Evolutionary conservation across 2,888 invertebrate species (phyloP), one percentile per base, ranked within the genome.

Genomic region (Habrosyne pyritoides): DNA sequence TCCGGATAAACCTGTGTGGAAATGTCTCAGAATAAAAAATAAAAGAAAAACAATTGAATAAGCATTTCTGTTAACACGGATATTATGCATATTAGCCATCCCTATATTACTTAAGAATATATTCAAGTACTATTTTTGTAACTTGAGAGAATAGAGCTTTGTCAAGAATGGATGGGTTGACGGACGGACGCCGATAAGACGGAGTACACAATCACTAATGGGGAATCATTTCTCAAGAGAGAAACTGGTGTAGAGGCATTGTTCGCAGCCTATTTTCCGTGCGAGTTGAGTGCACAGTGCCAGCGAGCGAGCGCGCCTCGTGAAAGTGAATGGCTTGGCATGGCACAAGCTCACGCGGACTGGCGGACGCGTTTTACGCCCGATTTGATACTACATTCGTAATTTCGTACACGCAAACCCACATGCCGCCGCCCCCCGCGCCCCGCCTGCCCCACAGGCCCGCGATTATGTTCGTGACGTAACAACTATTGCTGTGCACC

Each of bases 291-390:
- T 71, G 76, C 75, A 68, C 59, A 66, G 75, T 70, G 67, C 65
- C 64, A 64, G 75, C 79, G 69, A 66, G 69, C 70, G 63, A 73
- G 70, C 75, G 73, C 67, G 67, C 68, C 61, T 73, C 82, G 91
- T 86, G 91, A 91, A 91, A 92, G 91, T 91, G 91, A 92, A 90
- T 90, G 90, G 88, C 80, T 80, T 81, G 86, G 91, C 91, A 89
- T 90, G 90, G 87, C 81, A 81, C 82, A 86, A 85, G 81, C 71
- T 69, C 71, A 73, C 73, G 72, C 72, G 76, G 71, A 73, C 77
- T 79, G 73, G 76, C 81, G 81, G 77, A 81, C 83, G 77, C 74
- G 76, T 82, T 89, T 86, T 83, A 85, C 84, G 84, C 79, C 76
- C 76, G 86, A 85, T 86, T 87, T 82, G 81, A 80, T 78, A 77